These are phyloP conservation scores for Cotesia congregata DNA, from an alignment of 2,888 invertebrate genomes.

Conservation along the genomic window DNA sequence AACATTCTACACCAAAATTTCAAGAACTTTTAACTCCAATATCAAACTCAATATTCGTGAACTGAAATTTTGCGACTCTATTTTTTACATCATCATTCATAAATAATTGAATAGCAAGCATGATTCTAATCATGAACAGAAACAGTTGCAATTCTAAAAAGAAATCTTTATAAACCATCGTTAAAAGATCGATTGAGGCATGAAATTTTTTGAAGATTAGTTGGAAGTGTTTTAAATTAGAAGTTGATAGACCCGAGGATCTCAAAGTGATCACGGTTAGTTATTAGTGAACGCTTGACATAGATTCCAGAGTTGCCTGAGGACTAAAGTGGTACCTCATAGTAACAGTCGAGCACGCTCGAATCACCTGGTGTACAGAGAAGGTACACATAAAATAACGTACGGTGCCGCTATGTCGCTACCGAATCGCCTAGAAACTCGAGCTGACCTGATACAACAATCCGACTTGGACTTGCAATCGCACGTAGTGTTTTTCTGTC, in stretches of 20 bases:
- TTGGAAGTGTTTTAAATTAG: background rate
- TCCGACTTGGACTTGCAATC: conserved; percentile 28
- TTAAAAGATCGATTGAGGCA: background rate
- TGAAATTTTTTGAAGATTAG: background rate
- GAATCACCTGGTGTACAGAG: conserved; percentile 15
- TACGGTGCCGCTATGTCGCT: conserved; percentile 45
- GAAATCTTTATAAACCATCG: too few relatives aligned
- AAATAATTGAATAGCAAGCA: too few relatives aligned
- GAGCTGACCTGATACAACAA: conserved; percentile 38
- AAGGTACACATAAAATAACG: conserved; percentile 20
- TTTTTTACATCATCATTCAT: too few relatives aligned
- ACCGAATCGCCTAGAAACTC: conserved; percentile 55
- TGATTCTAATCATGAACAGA: too few relatives aligned
- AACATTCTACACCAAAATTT: too few relatives aligned
- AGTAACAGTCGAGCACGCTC: conserved; percentile 12
- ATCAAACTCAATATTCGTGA: too few relatives aligned
- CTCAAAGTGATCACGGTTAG: background rate
- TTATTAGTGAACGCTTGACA: conserved; percentile 12
- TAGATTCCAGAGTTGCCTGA: conserved; percentile 9
- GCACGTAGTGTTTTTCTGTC: conserved; percentile 17
- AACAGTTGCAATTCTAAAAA: too few relatives aligned
- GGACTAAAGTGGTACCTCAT: conserved; percentile 14
- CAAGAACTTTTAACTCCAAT: too few relatives aligned
- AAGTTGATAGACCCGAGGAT: background rate
- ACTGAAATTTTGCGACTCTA: too few relatives aligned